Conservation (phyloP, 2,113 vertebrate species). For the Myotis davidii region DNA sequence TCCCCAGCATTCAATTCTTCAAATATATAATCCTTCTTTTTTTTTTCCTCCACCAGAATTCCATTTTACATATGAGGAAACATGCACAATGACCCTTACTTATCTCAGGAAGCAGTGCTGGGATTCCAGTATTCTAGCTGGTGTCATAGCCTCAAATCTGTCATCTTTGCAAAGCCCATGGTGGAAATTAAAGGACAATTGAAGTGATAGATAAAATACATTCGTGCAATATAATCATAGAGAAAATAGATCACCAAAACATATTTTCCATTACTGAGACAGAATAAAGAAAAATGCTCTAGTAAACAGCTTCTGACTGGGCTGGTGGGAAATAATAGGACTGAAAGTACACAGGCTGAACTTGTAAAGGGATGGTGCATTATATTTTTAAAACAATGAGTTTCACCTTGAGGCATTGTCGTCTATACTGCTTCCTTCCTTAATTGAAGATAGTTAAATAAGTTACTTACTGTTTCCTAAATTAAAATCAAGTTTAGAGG, state of each 20-base stretch:
- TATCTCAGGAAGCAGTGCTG: background rate
- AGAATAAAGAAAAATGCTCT: constrained; percentile 8
- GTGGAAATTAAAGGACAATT: background rate
- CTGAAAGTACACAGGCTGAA: background rate
- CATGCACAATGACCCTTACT: background rate
- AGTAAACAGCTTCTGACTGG: background rate
- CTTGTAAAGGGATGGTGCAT: background rate
- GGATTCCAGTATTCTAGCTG: background rate
- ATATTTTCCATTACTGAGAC: constrained; percentile 16
- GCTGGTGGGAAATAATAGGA: background rate
- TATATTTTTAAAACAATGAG: background rate
- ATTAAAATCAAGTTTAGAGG: constrained; percentile 1
- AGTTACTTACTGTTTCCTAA: background rate
- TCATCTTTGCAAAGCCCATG: background rate
- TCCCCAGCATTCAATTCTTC: background rate
- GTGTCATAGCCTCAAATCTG: background rate
- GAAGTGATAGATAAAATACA: background rate
- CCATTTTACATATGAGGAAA: background rate
- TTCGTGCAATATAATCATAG: background rate
- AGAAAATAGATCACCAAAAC: constrained; percentile 18
- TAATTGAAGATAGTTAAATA: background rate
- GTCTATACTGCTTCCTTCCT: background rate
- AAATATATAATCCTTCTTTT: background rate
- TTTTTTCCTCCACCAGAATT: background rate
- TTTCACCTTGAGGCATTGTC: background rate